These are phyloP conservation scores for Clarias gariepinus DNA, from an alignment of 2,113 vertebrate species.

Conservation along the genomic window DNA sequence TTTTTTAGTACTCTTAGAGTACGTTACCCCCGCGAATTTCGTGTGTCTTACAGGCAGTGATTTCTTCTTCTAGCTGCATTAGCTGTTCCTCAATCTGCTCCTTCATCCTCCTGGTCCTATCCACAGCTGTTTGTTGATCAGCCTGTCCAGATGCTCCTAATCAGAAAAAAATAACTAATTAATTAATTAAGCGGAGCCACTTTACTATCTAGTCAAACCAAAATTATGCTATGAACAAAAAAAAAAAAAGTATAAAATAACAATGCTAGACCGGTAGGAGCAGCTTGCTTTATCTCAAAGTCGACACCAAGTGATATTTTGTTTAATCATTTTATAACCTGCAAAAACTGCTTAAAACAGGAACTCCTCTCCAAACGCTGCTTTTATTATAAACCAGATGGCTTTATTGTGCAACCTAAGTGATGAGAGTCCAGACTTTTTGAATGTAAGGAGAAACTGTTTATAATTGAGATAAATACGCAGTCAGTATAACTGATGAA, in stretches of 20 bases:
- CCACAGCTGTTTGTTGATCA: constrained; percentile 69
- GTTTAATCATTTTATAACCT: background rate
- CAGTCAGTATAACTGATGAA: background rate
- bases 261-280: background rate
- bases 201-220: background rate
- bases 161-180: constrained; percentile 22
- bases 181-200: background rate
- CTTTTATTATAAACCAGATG: background rate
- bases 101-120: constrained; percentile 77
- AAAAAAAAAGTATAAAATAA: too few relatives aligned
- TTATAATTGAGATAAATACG: background rate
- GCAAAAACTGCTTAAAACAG: background rate
- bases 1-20: too few relatives aligned
- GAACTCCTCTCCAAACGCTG: background rate
- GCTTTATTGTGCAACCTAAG: background rate
- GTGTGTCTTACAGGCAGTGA: constrained; percentile 77
- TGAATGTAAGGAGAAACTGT: background rate
- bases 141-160: constrained; percentile 59
- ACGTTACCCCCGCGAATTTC: too few relatives aligned
- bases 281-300: background rate
- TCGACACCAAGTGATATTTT: background rate
- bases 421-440: background rate
- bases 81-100: constrained; percentile 84
- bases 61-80: constrained; percentile 84
- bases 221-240: background rate